Evolutionary conservation across 35 echinoderm and acorn worm genomes (phyloP), one percentile per base, ranked within the genome.

Genomic region (Acanthaster planci): DNA sequence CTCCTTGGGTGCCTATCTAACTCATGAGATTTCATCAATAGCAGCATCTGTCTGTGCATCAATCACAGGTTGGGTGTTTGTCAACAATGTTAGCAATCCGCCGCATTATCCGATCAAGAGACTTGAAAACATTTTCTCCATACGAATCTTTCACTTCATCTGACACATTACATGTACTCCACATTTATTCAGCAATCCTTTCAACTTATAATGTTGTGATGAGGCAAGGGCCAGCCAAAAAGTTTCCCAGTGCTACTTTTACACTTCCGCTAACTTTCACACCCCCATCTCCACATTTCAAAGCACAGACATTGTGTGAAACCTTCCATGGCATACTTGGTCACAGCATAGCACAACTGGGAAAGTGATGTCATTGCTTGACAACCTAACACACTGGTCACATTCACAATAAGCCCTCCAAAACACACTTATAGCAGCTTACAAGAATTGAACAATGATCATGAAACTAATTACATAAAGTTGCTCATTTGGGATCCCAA

Each of bases 281-380:
- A n/a, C n/a, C 89, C 86, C 42, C 84, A 99, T 56, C 86, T 77
- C 37, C 51, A 39, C 35, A 99, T 83, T 59, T 99, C 96, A 40
- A 91, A 90, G 8, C 96, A 88, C 22, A 99, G 83, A 42, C 88
- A 90, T 35, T 94, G 92, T 2, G 87, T 89, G 51, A 99, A 99
- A 10, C 87, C 85, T 60, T 99, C 96, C 53, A 99, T 37, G 18
- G 92, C 96, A 53, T 93, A 67, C 40, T 99, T 99, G 18, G 90
- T 90, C 47, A 90, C 90, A 8, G 78, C 87, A 37, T 97, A 97
- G 29, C 78, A 86, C 21, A 90, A 82, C 29, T 83, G 89, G 17
- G 77, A 83, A 5, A 67, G 80, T 32, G 80, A 89, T 19, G n/a
- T n/a, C n/a, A n/a, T n/a, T n/a, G 78, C 88, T 7, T 77, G 84